These are phyloP conservation scores for Hydroisotoma schaefferi DNA, from an alignment of 2,888 invertebrate genomes.

Conservation along the genomic window DNA sequence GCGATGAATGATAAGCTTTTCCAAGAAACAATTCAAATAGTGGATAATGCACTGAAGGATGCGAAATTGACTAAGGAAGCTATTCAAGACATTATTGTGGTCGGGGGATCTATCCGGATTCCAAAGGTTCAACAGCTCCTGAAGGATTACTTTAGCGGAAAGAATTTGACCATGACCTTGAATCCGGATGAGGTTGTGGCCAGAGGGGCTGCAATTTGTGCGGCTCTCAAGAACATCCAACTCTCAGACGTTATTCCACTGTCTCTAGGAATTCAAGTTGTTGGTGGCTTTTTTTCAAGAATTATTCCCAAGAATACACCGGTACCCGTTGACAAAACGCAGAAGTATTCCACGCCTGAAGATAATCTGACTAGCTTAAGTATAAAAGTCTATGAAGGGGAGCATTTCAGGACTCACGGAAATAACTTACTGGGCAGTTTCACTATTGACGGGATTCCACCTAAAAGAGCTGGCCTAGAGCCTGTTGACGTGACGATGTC, in stretches of 20 bases:
- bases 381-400: conserved; percentile 29
- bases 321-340: conserved; percentile 12
- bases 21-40: conserved; percentile 69
- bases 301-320: conserved; percentile 9
- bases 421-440: conserved; percentile 30
- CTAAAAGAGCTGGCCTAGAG: conserved; percentile 7
- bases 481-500: conserved; percentile 24
- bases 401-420: conserved; percentile 6
- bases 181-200: conserved; percentile 71
- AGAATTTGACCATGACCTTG: conserved; percentile 65
- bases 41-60: conserved; percentile 65
- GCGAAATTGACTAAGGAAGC: conserved; percentile 60
- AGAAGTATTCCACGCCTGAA: conserved; percentile 6
- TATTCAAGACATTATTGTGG: conserved; percentile 56
- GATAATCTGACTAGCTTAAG: conserved; percentile 17
- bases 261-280: conserved; percentile 24
- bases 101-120: conserved; percentile 67
- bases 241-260: conserved; percentile 28
- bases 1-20: conserved; percentile 67
- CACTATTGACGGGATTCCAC: conserved; percentile 26
- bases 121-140: conserved; percentile 65
- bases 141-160: conserved; percentile 59
- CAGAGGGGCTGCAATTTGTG: conserved; percentile 66
- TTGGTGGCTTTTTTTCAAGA: conserved; percentile 6
- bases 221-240: conserved; percentile 53